Percentiles rank a stretch among this genome's conserved stretches.
phyloP scores from a whole-genome alignment of 2,888 invertebrate species.

The Argyra leucocephala region DNA sequence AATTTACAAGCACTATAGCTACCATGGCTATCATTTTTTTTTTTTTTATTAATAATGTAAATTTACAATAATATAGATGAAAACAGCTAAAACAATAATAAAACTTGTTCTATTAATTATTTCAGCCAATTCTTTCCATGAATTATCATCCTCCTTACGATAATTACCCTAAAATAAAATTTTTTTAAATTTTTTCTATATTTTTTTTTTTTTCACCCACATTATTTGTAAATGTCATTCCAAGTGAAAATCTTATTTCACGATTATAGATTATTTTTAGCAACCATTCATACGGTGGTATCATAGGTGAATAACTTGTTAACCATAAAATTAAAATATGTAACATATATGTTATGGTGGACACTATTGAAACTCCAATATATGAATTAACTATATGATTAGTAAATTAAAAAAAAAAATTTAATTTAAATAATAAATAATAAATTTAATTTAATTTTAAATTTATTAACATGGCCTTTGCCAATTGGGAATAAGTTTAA shows the following conservation, averaged over 20 bases:
- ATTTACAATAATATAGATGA: too few relatives aligned
- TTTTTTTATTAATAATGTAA: too few relatives aligned
- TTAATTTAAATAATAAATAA: neutral
- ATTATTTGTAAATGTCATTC: neutral
- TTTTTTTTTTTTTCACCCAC: neutral
- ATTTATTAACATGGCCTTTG: too few relatives aligned
- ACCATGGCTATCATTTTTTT: too few relatives aligned
- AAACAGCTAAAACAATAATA: neutral
- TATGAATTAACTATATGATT: too few relatives aligned
- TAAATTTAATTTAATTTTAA: too few relatives aligned
- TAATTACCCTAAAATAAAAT: neutral
- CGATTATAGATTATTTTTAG: neutral
- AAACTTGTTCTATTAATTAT: neutral
- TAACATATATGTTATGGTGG: neutral
- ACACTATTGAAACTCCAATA: neutral
- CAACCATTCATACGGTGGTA: neutral
- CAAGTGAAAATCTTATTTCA: neutral
- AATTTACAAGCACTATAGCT: too few relatives aligned
- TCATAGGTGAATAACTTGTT: neutral
- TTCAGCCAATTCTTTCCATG: neutral
- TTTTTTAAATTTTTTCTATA: neutral
- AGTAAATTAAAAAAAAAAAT: neutral
- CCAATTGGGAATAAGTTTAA: too few relatives aligned
- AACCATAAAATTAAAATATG: neutral
- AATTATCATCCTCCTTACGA: neutral